A percentile compares a stretch with the other conserved stretches of the same genome.
These are phyloP conservation scores for Tamandua tetradactyla DNA, from an alignment of 2,797 vertebrate species.

Conservation along the genomic window DNA sequence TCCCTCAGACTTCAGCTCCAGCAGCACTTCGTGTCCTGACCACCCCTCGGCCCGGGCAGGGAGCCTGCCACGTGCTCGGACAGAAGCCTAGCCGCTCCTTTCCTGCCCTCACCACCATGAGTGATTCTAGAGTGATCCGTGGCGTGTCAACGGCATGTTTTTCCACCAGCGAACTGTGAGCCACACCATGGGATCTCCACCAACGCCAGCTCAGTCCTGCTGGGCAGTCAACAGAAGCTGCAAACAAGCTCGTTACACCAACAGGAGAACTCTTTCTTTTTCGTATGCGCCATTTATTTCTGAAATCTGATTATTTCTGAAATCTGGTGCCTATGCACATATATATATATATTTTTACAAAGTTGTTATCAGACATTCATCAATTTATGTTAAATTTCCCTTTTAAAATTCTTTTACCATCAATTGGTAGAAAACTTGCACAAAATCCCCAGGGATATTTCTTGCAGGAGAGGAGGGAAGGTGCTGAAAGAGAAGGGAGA, in stretches of 20 bases:
- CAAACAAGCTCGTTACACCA: too few relatives aligned
- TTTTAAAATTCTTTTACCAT: neutral
- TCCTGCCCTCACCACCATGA: fast-evolving
- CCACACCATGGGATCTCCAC: fast-evolving
- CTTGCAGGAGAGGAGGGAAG: fast-evolving
- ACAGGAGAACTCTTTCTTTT: too few relatives aligned
- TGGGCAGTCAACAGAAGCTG: too few relatives aligned
- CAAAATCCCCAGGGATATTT: too few relatives aligned
- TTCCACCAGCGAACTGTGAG: neutral
- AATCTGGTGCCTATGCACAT: too few relatives aligned
- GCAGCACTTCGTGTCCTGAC: neutral
- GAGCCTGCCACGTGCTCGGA: fast-evolving
- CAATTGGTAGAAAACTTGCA: fast-evolving
- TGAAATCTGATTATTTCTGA: too few relatives aligned
- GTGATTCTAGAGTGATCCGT: fast-evolving
- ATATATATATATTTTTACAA: neutral
- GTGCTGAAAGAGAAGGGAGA: fast-evolving
- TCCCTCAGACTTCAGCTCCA: neutral
- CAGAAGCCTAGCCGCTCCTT: neutral
- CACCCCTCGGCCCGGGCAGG: neutral
- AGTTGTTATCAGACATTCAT: neutral
- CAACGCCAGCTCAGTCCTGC: neutral
- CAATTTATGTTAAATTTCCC: neutral
- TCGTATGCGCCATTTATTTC: too few relatives aligned
- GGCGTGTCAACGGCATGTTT: neutral